These are phyloP conservation scores for Drosophila mulleri DNA, from an alignment of 2,888 invertebrate genomes.

Conservation along the genomic window DNA sequence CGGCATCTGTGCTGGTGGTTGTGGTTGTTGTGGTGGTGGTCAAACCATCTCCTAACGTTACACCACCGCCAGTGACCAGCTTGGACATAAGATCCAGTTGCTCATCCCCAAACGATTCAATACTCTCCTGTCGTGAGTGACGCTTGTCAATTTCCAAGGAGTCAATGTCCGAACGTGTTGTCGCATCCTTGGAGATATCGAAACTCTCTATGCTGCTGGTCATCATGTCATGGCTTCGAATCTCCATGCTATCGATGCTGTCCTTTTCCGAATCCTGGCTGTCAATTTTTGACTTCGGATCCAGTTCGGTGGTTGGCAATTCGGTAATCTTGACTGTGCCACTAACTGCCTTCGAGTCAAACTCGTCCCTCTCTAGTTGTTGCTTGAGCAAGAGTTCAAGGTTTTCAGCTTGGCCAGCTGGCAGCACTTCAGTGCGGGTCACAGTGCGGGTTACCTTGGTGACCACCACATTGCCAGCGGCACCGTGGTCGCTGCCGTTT, in stretches of 20 bases:
- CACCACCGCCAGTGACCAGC: slow-evolving; percentile 65
- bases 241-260: slow-evolving; percentile 89
- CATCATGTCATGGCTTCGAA: slow-evolving; percentile 86
- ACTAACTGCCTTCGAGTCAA: slow-evolving; percentile 84
- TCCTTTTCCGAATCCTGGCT: slow-evolving; percentile 86
- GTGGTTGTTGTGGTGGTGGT: slow-evolving; percentile 81
- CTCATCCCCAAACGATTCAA: slow-evolving; percentile 84
- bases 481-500: slow-evolving; percentile 80
- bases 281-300: slow-evolving; percentile 79
- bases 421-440: slow-evolving; percentile 76
- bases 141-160: slow-evolving; percentile 83
- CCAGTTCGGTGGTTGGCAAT: slow-evolving; percentile 88
- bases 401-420: slow-evolving; percentile 64
- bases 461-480: slow-evolving; percentile 66
- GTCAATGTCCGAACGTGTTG: slow-evolving; percentile 83
- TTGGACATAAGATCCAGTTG: slow-evolving; percentile 74
- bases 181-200: slow-evolving; percentile 85
- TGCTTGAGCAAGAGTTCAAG: slow-evolving; percentile 85
- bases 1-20: slow-evolving; percentile 81
- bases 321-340: slow-evolving; percentile 87
- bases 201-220: slow-evolving; percentile 87
- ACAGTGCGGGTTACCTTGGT: slow-evolving; percentile 76
- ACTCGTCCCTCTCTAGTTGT: slow-evolving; percentile 81
- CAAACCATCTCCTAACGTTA: slow-evolving; percentile 70
- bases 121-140: slow-evolving; percentile 82